These are phyloP conservation scores for Brachyistius frenatus DNA, from an alignment of 2,113 vertebrate genomes.

Conservation along the genomic window DNA sequence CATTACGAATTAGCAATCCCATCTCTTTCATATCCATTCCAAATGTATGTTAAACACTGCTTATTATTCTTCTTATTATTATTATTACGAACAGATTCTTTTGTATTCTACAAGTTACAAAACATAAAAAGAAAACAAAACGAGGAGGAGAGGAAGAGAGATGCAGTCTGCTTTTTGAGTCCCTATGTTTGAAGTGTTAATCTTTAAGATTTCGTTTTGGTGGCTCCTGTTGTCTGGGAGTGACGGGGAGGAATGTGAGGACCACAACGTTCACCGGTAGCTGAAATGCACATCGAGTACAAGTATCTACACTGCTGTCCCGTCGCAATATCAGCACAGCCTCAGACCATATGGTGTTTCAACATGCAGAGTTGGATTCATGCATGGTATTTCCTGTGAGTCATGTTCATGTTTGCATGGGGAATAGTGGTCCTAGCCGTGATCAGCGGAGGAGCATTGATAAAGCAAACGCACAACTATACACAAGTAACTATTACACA, in stretches of 20 bases:
- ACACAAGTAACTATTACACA: too few relatives aligned
- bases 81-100: constrained; percentile 71
- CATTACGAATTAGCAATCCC: constrained; percentile 91
- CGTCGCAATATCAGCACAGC: not conserved
- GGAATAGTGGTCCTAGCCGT: not conserved
- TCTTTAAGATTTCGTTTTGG: constrained; percentile 36
- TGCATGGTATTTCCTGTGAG: not conserved
- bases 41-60: constrained; percentile 66
- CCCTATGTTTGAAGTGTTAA: constrained; percentile 58
- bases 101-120: constrained; percentile 59
- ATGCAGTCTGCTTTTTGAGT: constrained; percentile 57
- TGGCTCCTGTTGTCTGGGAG: not conserved
- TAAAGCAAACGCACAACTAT: not conserved
- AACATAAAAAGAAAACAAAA: constrained; percentile 53
- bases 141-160: constrained; percentile 41
- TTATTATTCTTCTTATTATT: constrained; percentile 14
- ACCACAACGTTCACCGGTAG: not conserved
- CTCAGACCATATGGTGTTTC: not conserved
- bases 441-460: not conserved
- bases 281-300: not conserved
- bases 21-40: constrained; percentile 86
- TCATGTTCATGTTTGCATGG: not conserved
- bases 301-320: not conserved
- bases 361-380: constrained; percentile 2
- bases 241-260: not conserved